A percentile compares a stretch with the other conserved stretches of the same genome.
Evolutionary conservation across 1,140 invertebrate species (phyloP).

Genomic region (Brachionus plicatilis): DNA sequence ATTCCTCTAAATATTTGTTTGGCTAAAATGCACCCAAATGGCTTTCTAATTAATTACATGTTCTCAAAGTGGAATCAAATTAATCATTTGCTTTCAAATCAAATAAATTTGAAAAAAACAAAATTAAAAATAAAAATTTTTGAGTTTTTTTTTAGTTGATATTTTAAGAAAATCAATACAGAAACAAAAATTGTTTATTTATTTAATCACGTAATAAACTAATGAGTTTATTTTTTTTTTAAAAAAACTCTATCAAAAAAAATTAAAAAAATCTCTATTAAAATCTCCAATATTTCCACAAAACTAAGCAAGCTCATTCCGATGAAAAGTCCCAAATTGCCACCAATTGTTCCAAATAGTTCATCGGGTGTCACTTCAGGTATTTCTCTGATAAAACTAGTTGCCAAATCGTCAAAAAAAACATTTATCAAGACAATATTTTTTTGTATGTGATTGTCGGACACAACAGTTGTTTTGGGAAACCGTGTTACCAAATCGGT

Average conservation of each 20-base stretch:
- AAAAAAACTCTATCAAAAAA: neutral
- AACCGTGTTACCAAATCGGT: conserved; percentile 8
- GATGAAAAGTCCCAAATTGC: conserved; percentile 27
- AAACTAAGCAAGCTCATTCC: conserved; percentile 30
- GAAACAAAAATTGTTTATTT: no score
- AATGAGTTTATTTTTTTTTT: neutral
- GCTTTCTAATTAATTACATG: neutral
- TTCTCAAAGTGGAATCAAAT: neutral
- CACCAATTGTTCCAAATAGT: conserved; percentile 27
- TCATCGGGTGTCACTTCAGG: neutral
- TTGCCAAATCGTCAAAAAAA: conserved; percentile 26
- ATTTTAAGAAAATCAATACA: no score
- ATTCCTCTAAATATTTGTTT: neutral
- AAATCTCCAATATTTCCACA: conserved; percentile 34
- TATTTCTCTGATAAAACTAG: conserved; percentile 19
- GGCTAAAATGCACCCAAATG: neutral
- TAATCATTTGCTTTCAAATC: neutral
- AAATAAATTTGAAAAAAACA: neutral
- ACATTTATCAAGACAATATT: conserved; percentile 37
- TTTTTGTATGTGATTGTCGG: conserved; percentile 38
- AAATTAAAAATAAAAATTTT: no score
- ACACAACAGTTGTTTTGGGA: neutral
- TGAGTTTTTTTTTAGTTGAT: no score
- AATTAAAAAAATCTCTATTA: conserved; percentile 15
- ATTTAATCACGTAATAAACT: neutral